Conservation (phyloP, 2,797 vertebrate species). For the Kryptolebias ocellatus region DNA sequence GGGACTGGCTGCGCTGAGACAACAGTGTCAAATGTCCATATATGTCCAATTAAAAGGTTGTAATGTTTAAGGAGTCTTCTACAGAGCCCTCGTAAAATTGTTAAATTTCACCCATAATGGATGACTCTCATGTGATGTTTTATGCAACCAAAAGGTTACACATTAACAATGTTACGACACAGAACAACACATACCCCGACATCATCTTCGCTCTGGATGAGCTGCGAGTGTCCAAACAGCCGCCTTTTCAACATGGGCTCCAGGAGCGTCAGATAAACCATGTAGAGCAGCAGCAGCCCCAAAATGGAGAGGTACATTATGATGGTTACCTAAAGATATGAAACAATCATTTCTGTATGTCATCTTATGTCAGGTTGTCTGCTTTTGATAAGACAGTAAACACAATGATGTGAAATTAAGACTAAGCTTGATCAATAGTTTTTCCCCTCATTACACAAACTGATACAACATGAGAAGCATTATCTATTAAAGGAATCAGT, state of each 20-base stretch:
- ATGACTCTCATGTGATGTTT: constrained; percentile 11
- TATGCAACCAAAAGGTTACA: background rate
- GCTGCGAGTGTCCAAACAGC: constrained; percentile 95
- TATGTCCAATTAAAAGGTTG: background rate
- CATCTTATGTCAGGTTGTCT: background rate
- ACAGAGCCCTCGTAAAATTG: background rate
- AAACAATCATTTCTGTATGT: background rate
- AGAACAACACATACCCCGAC: constrained; percentile 86
- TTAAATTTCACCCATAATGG: constrained; percentile 24
- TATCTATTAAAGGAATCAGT: background rate
- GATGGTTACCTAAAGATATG: constrained; percentile 88
- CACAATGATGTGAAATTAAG: background rate
- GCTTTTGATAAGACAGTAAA: background rate
- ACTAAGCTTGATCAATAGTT: background rate
- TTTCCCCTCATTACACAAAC: background rate
- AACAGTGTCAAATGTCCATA: background rate
- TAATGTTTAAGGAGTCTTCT: background rate
- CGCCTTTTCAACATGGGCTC: constrained; percentile 96
- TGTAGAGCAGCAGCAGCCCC: constrained; percentile 95
- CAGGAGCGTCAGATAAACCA: constrained; percentile 96
- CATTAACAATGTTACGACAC: constrained; percentile 2
- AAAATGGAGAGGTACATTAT: constrained; percentile 97
- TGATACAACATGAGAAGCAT: background rate
- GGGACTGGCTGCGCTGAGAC: constrained; percentile 1
- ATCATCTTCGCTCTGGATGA: constrained; percentile 95